phyloP scores from a whole-genome alignment of 2,797 vertebrate species.

The Betta splendens region DNA sequence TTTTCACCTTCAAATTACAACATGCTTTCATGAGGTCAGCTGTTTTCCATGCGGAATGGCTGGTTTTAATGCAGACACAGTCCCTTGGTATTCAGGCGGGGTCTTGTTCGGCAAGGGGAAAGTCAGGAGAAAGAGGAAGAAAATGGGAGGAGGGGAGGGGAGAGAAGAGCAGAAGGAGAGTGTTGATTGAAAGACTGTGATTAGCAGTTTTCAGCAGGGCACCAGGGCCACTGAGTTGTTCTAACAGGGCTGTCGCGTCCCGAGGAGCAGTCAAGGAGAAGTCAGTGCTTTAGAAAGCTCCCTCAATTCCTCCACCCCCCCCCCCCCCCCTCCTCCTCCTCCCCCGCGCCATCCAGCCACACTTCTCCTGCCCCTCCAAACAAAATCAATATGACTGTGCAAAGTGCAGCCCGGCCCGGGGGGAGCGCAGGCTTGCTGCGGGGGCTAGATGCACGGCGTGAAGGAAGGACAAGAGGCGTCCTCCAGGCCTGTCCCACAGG shows the following conservation, averaged over 20 bases:
- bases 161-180: slow-evolving; percentile 44
- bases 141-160: slow-evolving; percentile 43
- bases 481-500: slow-evolving; percentile 76
- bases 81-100: slow-evolving; percentile 71
- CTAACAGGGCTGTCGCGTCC: slow-evolving; percentile 71
- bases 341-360: slow-evolving; percentile 60
- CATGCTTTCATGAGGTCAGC: slow-evolving; percentile 79
- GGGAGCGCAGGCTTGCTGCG: slow-evolving; percentile 65
- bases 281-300: slow-evolving; percentile 76
- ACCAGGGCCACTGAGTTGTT: slow-evolving; percentile 65
- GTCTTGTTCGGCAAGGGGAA: slow-evolving; percentile 45
- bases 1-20: slow-evolving; percentile 82
- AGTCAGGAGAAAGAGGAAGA: slow-evolving; percentile 50
- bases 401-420: slow-evolving; percentile 80
- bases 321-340: slow-evolving; percentile 33
- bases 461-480: slow-evolving; percentile 65
- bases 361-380: slow-evolving; percentile 71
- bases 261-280: slow-evolving; percentile 81
- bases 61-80: slow-evolving; percentile 70
- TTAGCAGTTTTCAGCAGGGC: slow-evolving; percentile 72
- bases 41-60: slow-evolving; percentile 74
- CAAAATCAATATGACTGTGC: slow-evolving; percentile 85
- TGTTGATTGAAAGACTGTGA: slow-evolving; percentile 79
- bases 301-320: slow-evolving; percentile 55
- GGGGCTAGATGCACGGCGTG: slow-evolving; percentile 53